These are phyloP conservation scores for Lerema accius DNA, from an alignment of 1,140 invertebrate genomes.

Conservation along the genomic window DNA sequence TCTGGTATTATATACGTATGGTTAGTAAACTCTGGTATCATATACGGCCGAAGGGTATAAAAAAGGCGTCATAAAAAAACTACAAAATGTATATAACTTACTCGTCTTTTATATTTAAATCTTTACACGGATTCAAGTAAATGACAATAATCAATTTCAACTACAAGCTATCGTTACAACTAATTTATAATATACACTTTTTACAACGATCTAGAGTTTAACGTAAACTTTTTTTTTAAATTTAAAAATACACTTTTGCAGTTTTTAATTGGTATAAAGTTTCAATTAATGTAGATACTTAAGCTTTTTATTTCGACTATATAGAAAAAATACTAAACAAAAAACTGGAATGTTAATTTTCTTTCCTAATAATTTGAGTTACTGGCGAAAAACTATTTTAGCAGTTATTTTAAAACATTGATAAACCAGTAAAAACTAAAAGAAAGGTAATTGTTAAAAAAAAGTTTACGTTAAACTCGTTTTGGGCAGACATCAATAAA, in stretches of 20 bases:
- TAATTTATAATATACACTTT: slow-evolving; percentile 17
- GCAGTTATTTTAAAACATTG: too few relatives aligned
- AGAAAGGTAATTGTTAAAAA: slow-evolving; percentile 12
- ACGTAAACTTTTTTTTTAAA: neutral
- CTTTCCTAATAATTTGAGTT: too few relatives aligned
- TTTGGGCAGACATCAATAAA: neutral
- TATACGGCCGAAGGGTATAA: too few relatives aligned
- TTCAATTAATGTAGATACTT: too few relatives aligned
- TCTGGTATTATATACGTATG: too few relatives aligned
- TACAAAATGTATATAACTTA: slow-evolving; percentile 45
- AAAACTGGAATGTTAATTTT: too few relatives aligned
- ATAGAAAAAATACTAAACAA: too few relatives aligned
- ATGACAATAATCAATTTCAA: slow-evolving; percentile 5
- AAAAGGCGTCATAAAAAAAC: slow-evolving; percentile 4
- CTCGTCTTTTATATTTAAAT: slow-evolving; percentile 44
- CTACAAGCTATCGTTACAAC: neutral
- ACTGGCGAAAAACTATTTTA: too few relatives aligned
- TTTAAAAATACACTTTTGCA: slow-evolving; percentile 4
- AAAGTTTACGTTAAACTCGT: neutral
- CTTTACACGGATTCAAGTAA: slow-evolving; percentile 34
- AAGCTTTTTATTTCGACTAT: too few relatives aligned
- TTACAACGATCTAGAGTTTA: slow-evolving; percentile 37
- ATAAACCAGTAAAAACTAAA: neutral
- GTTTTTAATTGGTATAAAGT: neutral
- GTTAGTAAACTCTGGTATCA: too few relatives aligned